phyloP scores from a whole-genome alignment of 2,888 invertebrate genomes.

The Melieria crassipennis region DNA sequence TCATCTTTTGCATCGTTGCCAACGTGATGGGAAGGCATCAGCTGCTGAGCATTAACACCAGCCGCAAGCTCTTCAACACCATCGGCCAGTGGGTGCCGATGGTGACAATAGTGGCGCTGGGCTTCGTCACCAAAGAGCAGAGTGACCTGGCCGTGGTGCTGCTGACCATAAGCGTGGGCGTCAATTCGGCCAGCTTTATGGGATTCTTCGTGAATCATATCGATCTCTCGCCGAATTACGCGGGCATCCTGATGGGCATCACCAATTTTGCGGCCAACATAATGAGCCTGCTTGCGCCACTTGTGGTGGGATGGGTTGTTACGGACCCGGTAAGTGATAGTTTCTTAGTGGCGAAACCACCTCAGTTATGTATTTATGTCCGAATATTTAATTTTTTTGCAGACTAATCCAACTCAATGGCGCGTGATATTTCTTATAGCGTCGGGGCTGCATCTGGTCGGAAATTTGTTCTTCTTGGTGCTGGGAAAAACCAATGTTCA shows the following conservation, averaged over 20 bases:
- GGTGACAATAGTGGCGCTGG: slow-evolving; percentile 72
- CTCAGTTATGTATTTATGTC: neutral
- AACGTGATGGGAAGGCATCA: slow-evolving; percentile 65
- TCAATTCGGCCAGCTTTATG: slow-evolving; percentile 78
- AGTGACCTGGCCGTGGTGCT: slow-evolving; percentile 71
- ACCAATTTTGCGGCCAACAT: slow-evolving; percentile 81
- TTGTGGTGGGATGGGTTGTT: slow-evolving; percentile 76
- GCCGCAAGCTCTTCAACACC: slow-evolving; percentile 69
- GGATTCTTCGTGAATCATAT: slow-evolving; percentile 86
- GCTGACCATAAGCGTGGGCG: slow-evolving; percentile 77
- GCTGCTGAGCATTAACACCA: slow-evolving; percentile 54
- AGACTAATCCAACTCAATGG: slow-evolving; percentile 73
- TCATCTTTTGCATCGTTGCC: slow-evolving; percentile 74
- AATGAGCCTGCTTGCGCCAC: slow-evolving; percentile 81
- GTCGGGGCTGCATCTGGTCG: slow-evolving; percentile 66
- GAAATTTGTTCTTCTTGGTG: slow-evolving; percentile 67
- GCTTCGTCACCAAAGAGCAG: slow-evolving; percentile 64
- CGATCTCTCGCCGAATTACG: slow-evolving; percentile 84
- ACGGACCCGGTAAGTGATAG: slow-evolving; percentile 71
- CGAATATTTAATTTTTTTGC: slow-evolving; percentile 49
- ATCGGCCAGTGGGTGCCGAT: slow-evolving; percentile 77
- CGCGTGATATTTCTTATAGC: slow-evolving; percentile 68
- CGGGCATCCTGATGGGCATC: slow-evolving; percentile 83
- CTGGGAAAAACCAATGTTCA: slow-evolving; percentile 68
- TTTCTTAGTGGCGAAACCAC: neutral